A percentile compares a stretch with the other conserved stretches of the same genome.
Conservation (phyloP, 2,888 invertebrate species). For the Apodemia mormo region DNA sequence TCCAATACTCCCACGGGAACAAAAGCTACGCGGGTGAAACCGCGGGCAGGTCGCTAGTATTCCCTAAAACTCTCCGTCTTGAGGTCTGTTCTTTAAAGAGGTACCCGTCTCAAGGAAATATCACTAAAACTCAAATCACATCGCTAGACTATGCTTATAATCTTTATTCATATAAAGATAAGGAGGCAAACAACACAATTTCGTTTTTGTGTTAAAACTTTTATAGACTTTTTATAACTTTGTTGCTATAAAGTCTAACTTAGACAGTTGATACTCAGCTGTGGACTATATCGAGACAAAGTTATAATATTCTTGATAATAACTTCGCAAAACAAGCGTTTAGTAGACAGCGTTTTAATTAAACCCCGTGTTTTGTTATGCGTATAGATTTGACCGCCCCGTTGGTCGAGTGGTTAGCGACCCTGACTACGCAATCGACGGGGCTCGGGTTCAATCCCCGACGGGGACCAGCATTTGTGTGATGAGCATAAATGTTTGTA, state of each 20-base stretch:
- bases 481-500: too few species aligned
- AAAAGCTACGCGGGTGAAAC: too few species aligned
- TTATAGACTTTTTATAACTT: background rate
- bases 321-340: background rate
- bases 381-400: too few species aligned
- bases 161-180: conserved; percentile 4
- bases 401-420: too few species aligned
- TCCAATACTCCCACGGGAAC: too few species aligned
- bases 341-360: background rate
- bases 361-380: background rate
- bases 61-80: too few species aligned
- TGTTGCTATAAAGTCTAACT: background rate
- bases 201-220: conserved; percentile 7
- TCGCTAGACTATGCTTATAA: background rate
- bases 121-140: background rate
- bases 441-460: too few species aligned
- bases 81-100: too few species aligned
- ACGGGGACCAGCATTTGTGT: too few species aligned
- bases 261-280: background rate
- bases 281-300: background rate
- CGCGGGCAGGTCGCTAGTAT: too few species aligned
- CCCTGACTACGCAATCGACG: too few species aligned
- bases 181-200: background rate
- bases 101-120: too few species aligned
- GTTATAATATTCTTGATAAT: background rate